phyloP scores from a whole-genome alignment of 1,140 invertebrate species.

The Papilio dardanus region DNA sequence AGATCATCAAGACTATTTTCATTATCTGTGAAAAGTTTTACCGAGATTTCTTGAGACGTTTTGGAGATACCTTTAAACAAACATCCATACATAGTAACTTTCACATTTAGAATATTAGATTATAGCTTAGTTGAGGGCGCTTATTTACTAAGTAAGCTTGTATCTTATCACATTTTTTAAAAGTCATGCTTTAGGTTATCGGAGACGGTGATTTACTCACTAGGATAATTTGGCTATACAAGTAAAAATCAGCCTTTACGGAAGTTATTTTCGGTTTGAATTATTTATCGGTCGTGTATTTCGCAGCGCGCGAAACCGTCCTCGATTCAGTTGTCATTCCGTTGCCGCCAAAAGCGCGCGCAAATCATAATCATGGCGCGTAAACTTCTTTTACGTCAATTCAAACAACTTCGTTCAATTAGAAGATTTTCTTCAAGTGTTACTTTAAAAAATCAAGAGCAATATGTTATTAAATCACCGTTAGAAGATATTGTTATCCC shows the following conservation, averaged over 20 bases:
- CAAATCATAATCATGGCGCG: slow-evolving; percentile 57
- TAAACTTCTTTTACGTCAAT: slow-evolving; percentile 62
- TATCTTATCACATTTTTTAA: background rate
- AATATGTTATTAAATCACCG: slow-evolving; percentile 63
- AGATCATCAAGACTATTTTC: too few relatives aligned
- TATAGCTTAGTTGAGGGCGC: too few relatives aligned
- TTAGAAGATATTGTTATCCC: slow-evolving; percentile 63
- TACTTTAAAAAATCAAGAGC: slow-evolving; percentile 52
- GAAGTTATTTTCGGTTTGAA: slow-evolving; percentile 5
- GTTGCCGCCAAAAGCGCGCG: slow-evolving; percentile 49
- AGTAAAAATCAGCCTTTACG: slow-evolving; percentile 7
- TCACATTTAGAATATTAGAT: too few relatives aligned
- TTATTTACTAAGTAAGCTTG: too few relatives aligned
- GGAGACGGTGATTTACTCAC: background rate
- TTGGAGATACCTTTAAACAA: too few relatives aligned
- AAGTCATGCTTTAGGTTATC: background rate
- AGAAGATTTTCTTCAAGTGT: slow-evolving; percentile 57
- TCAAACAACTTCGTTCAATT: slow-evolving; percentile 62
- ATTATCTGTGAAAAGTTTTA: too few relatives aligned
- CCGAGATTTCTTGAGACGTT: too few relatives aligned
- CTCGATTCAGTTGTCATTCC: slow-evolving; percentile 43
- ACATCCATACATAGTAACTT: too few relatives aligned
- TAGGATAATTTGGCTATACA: background rate
- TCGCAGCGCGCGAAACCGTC: background rate
- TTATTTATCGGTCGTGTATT: slow-evolving; percentile 4